Percentiles rank a stretch among this genome's conserved stretches.
Conservation (phyloP, 92 coral and sea anemone genomes). For the Epizoanthus rinbou region DNA sequence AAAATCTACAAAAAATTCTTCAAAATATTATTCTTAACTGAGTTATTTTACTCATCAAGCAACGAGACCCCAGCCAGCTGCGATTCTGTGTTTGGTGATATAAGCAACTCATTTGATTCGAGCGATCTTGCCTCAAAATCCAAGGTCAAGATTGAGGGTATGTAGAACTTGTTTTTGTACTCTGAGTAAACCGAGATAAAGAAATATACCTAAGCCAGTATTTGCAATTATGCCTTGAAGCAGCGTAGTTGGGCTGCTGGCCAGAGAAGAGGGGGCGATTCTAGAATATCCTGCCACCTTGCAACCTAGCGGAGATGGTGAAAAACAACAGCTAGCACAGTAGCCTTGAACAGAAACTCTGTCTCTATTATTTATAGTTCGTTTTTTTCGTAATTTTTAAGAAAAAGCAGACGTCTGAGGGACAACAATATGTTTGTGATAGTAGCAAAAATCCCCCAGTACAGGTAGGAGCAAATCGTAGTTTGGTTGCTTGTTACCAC, state of each 20-base stretch:
- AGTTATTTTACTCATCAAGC: slow-evolving; percentile 11
- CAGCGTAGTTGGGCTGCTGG: slow-evolving; percentile 1
- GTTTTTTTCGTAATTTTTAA: slow-evolving; percentile 18
- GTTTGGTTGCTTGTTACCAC: slow-evolving; percentile 22
- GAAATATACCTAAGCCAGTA: slow-evolving; percentile 2
- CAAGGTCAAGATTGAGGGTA: slow-evolving; percentile 11
- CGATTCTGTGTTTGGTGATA: neutral
- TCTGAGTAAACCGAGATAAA: slow-evolving; percentile 20
- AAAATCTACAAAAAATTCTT: slow-evolving; percentile 10
- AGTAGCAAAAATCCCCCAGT: slow-evolving; percentile 6
- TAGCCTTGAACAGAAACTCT: slow-evolving; percentile 20
- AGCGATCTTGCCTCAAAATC: slow-evolving; percentile 14
- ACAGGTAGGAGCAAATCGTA: slow-evolving; percentile 19
- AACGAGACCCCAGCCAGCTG: slow-evolving; percentile 22
- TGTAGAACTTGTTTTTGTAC: slow-evolving; percentile 28
- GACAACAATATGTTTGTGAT: neutral
- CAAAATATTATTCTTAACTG: neutral
- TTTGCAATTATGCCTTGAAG: slow-evolving; percentile 11
- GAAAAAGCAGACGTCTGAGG: slow-evolving; percentile 21
- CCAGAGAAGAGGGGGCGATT: neutral
- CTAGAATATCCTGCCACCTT: slow-evolving; percentile 1
- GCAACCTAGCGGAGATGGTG: neutral
- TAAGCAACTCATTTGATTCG: slow-evolving; percentile 6
- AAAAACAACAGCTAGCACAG: slow-evolving; percentile 9
- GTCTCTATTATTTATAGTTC: neutral